Evolutionary conservation across 2,797 vertebrate species (phyloP), one percentile per base, ranked within the genome.

Genomic region (Triplophysa bombifrons): DNA sequence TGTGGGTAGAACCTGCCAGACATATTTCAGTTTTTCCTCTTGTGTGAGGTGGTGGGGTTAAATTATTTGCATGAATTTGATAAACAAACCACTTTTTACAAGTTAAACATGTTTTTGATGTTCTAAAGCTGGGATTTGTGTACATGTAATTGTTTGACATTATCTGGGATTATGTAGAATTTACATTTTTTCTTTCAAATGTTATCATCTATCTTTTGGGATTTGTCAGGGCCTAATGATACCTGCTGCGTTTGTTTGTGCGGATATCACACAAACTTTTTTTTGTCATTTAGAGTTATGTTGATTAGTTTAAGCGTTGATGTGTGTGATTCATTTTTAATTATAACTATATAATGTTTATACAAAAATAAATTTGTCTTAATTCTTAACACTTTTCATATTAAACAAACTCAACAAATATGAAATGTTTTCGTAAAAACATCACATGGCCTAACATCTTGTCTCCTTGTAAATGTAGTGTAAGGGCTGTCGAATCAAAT

Each of bases 71-170:
- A 68, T 68, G 4, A 58, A 16, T 17, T 67, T 6, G 1, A 1
- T 19, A 63, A 61, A 30, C 14, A 5, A 76, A 64, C 10, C 3
- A 12, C 8, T 60, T 69, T 77, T 68, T 11, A 27, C 64, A 19
- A 46, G 66, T 55, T 8, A 46, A 55, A 51, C 27, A 2, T 56
- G 19, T 60, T 58, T 77, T 50, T 50, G 17, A 34, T 44, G 53
- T 60, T 48, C 14, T 68, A 20, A 58, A 69, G 64, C 14, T 68
- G 38, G 20, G 55, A 50, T 63, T 19, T 63, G 13, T 22, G 27
- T 69, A 69, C 7, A 70, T 63, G 27, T 63, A 78, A 78, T 78
- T 61, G 67, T 70, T 78, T 70, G 66, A 70, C 76, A 48, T 69
- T 76, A 68, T 13, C 7, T 41, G 41, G 55, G 74, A 25, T 30